phyloP scores from a whole-genome alignment of 1,140 invertebrate genomes.

The Anadara kagoshimensis region DNA sequence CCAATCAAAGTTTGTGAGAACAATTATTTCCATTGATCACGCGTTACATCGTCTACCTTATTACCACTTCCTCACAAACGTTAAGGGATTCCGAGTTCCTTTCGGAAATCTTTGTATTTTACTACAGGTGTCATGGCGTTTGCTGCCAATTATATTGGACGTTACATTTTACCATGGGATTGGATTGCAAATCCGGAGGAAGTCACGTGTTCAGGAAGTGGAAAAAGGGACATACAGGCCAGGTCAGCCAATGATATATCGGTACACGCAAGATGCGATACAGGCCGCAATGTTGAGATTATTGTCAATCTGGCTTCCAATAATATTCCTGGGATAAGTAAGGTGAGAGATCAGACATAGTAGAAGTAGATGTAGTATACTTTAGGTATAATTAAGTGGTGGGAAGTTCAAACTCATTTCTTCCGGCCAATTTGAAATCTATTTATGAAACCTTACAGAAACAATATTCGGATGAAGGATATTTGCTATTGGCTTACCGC shows the following conservation, averaged over 20 bases:
- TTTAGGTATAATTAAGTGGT: too few species aligned
- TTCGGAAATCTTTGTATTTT: background rate
- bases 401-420: too few species aligned
- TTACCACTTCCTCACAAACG: too few species aligned
- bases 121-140: constrained; percentile 54
- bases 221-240: constrained; percentile 19
- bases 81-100: too few species aligned
- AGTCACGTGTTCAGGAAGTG: constrained; percentile 37
- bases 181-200: constrained; percentile 53
- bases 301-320: constrained; percentile 41
- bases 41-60: too few species aligned
- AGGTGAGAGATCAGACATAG: constrained; percentile 23
- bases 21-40: too few species aligned
- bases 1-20: too few species aligned
- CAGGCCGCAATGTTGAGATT: constrained; percentile 39
- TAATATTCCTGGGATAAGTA: constrained; percentile 31
- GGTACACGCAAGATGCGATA: constrained; percentile 39
- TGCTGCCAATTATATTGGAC: constrained; percentile 61
- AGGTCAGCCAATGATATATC: constrained; percentile 33
- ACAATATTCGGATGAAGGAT: too few species aligned
- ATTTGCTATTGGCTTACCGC: too few species aligned
- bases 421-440: too few species aligned
- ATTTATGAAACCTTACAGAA: too few species aligned
- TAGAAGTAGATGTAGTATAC: too few species aligned
- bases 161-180: constrained; percentile 55